phyloP scores from a whole-genome alignment of 2,797 vertebrate species.

The Enteromius treurensis region DNA sequence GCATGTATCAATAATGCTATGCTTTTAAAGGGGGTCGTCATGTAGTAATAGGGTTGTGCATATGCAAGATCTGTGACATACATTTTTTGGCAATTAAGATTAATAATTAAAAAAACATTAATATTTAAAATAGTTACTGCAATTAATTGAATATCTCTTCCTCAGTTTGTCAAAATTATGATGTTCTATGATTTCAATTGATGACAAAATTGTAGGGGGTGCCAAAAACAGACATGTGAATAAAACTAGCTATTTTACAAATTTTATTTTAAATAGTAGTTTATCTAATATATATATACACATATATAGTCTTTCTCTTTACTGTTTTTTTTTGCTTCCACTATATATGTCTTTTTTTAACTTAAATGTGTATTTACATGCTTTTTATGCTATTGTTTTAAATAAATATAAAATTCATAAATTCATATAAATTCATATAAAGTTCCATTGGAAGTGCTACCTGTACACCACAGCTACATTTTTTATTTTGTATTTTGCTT shows the following conservation, averaged over 20 bases:
- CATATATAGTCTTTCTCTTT: background rate
- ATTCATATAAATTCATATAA: background rate
- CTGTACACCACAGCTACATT: background rate
- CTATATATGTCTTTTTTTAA: background rate
- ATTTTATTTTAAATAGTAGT: background rate
- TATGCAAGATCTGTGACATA: background rate
- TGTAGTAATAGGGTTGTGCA: background rate
- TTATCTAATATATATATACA: background rate
- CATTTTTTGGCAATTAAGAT: background rate
- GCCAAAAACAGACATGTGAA: background rate
- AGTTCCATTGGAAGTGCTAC: background rate
- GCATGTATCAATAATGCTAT: background rate
- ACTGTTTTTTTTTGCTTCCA: background rate
- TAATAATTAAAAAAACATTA: background rate
- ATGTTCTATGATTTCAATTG: background rate
- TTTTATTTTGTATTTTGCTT: background rate
- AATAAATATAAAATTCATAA: background rate
- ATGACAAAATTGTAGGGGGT: background rate
- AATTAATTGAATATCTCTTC: background rate
- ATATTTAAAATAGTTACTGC: constrained; percentile 2
- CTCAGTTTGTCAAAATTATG: background rate
- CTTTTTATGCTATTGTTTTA: background rate
- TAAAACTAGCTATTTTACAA: background rate
- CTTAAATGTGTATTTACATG: background rate
- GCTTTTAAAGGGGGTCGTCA: background rate